Evolutionary conservation across 2,113 vertebrate species (phyloP), one percentile per base, ranked within the genome.

Genomic region (Zosterops hypoxanthus): DNA sequence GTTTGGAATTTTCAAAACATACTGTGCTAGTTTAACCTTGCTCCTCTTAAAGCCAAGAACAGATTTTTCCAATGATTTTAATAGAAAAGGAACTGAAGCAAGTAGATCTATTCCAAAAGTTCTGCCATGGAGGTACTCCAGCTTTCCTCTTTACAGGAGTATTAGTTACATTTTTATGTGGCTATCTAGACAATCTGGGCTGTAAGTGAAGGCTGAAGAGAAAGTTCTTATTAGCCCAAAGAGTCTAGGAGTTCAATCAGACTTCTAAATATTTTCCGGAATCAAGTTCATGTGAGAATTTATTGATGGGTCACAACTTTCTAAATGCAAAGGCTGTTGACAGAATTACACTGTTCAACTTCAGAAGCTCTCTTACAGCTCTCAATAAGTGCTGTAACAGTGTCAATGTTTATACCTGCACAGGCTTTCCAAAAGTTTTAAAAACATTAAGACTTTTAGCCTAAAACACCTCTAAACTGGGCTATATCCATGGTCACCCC

Each of bases 1-100:
- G 60, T 44, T 86, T 60, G 79, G 92, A 94, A 86, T 92, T 96
- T 86, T 90, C 26, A 94, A 81, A 96, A 77, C 79, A 88, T 82
- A 78, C 76, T 75, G 52, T 88, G 64, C 71, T 93, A 73, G 82
- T 90, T 94, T 95, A 95, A 92, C 85, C 56, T 88, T 86, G n/a
- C 22, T 90, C 24, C 82, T 47, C 80, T 72, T 86, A 65, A 94
- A 94, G 93, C 71, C 82, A 94, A 66, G 68, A 85, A 70, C 47
- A 60, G 28, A 4, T 90, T 91, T 96, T 95, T 75, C 72, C 56
- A 91, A 78, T 56, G 68, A 83, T 70, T 95, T 95, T 77, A 95
- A 88, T 64, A 52, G 59, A 59, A 92, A 92, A 81, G 52, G 28
- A 88, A 84, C 26, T 0, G 11, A 91, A 90, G 57, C 42, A 90